Evolutionary conservation across 2,888 invertebrate genomes (phyloP).

Genomic region (Cephus rjabovi): DNA sequence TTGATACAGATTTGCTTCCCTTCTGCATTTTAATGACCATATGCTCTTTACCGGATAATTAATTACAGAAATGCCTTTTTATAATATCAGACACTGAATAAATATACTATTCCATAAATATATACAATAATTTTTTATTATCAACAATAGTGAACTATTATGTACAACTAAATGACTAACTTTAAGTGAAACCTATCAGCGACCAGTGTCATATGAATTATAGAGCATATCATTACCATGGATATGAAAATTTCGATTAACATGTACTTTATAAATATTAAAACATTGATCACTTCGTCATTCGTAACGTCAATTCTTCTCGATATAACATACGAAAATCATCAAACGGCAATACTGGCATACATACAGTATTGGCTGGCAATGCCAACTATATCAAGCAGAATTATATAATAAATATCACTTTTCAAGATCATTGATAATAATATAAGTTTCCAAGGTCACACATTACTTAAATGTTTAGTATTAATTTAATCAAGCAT

Average conservation of each 20-base stretch:
- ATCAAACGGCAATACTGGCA: not conserved
- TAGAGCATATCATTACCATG: not conserved
- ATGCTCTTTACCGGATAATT: not conserved
- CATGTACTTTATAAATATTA: not conserved
- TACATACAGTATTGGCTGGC: not conserved
- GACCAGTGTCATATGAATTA: not conserved
- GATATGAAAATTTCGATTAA: not conserved
- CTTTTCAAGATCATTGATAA: not conserved
- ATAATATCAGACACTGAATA: not conserved
- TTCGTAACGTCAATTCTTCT: not conserved
- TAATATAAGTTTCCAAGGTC: not conserved
- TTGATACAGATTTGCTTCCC: not conserved
- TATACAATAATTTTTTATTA: conserved; percentile 21
- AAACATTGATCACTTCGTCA: not conserved
- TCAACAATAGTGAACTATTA: conserved; percentile 26
- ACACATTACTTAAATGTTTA: not conserved
- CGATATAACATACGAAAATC: not conserved
- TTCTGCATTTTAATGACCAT: not conserved
- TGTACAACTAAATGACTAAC: conserved; percentile 21
- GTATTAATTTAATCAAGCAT: not conserved
- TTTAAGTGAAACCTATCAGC: not conserved
- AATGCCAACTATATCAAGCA: not conserved
- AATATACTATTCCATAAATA: conserved; percentile 7
- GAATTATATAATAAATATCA: not conserved
- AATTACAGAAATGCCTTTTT: not conserved